Conservation (phyloP, 1,140 invertebrate species). For the Drosophila watanabei region DNA sequence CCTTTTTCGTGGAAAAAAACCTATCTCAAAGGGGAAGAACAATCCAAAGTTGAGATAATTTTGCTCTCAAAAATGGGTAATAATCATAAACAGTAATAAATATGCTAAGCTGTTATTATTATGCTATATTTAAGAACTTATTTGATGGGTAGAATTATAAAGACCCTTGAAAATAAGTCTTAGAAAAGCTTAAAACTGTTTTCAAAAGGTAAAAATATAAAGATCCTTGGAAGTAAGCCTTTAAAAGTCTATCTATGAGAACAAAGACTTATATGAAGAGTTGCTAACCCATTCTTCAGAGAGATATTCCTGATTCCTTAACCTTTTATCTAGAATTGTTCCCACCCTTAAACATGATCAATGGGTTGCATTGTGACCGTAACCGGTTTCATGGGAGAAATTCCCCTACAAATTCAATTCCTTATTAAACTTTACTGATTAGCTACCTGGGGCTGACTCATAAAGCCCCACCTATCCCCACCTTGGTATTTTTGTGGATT, state of each 20-base stretch:
- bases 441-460: slow-evolving; percentile 34
- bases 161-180: too few species aligned
- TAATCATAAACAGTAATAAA: background rate
- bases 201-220: too few species aligned
- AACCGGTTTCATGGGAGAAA: slow-evolving; percentile 42
- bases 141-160: too few species aligned
- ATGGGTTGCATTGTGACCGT: slow-evolving; percentile 14
- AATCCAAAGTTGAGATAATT: background rate
- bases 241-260: too few species aligned
- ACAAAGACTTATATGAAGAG: background rate
- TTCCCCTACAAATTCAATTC: background rate
- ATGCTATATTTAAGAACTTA: background rate
- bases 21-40: slow-evolving; percentile 1
- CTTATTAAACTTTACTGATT: slow-evolving; percentile 33
- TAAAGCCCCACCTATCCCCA: slow-evolving; percentile 1
- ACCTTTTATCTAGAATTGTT: slow-evolving; percentile 1
- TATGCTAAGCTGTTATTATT: background rate
- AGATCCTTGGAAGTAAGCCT: too few species aligned
- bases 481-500: slow-evolving; percentile 30
- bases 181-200: too few species aligned
- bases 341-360: slow-evolving; percentile 7
- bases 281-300: background rate
- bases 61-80: background rate
- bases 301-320: background rate
- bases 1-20: background rate